Percentiles rank a stretch among this genome's conserved stretches.
phyloP scores from a whole-genome alignment of 2,888 invertebrate species.

The Ceriagrion tenellum region DNA sequence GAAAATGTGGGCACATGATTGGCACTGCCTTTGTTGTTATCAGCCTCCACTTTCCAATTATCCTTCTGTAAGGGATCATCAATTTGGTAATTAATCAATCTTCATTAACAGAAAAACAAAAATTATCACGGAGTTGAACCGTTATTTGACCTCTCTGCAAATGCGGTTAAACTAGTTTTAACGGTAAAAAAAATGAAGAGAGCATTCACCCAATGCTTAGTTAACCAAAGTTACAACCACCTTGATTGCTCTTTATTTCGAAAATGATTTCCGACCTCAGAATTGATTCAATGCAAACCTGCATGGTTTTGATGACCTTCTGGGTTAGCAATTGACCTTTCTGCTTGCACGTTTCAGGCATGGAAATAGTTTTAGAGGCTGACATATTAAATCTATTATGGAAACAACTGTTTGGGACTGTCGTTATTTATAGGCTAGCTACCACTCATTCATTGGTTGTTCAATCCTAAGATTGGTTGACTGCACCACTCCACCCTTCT shows the following conservation, averaged over 20 bases:
- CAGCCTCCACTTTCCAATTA: too few species aligned
- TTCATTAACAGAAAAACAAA: neutral
- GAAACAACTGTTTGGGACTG: too few species aligned
- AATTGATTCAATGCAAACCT: neutral
- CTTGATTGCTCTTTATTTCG: neutral
- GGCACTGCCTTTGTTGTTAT: too few species aligned
- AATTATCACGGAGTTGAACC: neutral
- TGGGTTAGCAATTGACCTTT: neutral
- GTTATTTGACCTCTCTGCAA: neutral
- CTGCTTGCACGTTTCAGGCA: neutral
- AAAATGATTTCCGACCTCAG: neutral
- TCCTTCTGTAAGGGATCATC: too few species aligned
- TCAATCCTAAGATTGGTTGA: too few species aligned
- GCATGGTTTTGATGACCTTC: neutral
- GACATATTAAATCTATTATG: too few species aligned
- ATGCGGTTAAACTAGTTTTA: neutral
- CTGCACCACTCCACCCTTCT: too few species aligned
- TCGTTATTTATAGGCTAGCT: too few species aligned
- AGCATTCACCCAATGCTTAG: neutral
- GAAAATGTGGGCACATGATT: too few species aligned
- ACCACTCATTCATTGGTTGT: too few species aligned
- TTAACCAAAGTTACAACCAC: neutral
- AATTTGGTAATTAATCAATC: neutral
- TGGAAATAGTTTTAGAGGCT: too few species aligned
- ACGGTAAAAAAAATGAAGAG: neutral